These are phyloP conservation scores for Rhorus exstirpatorius DNA, from an alignment of 2,888 invertebrate genomes.

Conservation along the genomic window DNA sequence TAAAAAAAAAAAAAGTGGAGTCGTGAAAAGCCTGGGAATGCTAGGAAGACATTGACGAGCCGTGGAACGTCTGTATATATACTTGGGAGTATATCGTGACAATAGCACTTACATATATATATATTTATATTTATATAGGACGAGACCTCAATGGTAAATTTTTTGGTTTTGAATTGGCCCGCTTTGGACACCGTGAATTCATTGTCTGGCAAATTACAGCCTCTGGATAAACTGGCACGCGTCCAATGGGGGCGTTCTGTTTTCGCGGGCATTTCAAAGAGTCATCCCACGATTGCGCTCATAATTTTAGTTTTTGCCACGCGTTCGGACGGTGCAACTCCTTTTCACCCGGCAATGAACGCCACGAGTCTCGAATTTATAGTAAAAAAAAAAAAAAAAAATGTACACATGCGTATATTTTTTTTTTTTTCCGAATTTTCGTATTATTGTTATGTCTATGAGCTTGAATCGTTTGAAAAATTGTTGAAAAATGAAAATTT, in stretches of 20 bases:
- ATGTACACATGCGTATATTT: conserved; percentile 6
- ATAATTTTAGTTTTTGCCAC: conserved; percentile 17
- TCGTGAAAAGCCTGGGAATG: conserved; percentile 33
- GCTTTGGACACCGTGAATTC: conserved; percentile 75
- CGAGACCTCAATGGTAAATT: conserved; percentile 75
- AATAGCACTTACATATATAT: too few relatives aligned
- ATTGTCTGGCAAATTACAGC: conserved; percentile 80
- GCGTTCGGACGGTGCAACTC: conserved; percentile 26
- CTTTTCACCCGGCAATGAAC: conserved; percentile 37
- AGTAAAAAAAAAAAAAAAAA: too few relatives aligned
- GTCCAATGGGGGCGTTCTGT: conserved; percentile 81
- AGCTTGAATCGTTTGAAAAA: too few relatives aligned
- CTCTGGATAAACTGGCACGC: conserved; percentile 76
- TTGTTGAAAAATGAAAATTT: too few relatives aligned
- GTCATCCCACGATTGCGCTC: conserved; percentile 29
- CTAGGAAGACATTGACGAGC: conserved; percentile 21
- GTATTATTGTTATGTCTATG: too few relatives aligned
- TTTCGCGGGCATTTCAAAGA: conserved; percentile 76
- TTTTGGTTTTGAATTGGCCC: conserved; percentile 84
- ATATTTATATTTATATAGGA: too few relatives aligned
- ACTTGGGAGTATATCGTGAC: not conserved
- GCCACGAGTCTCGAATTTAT: conserved; percentile 42
- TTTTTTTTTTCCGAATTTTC: conserved; percentile 8
- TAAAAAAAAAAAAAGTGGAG: not conserved
- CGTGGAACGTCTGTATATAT: conserved; percentile 15